Conservation (phyloP, 2,797 vertebrate species). For the Hirundo rustica region DNA sequence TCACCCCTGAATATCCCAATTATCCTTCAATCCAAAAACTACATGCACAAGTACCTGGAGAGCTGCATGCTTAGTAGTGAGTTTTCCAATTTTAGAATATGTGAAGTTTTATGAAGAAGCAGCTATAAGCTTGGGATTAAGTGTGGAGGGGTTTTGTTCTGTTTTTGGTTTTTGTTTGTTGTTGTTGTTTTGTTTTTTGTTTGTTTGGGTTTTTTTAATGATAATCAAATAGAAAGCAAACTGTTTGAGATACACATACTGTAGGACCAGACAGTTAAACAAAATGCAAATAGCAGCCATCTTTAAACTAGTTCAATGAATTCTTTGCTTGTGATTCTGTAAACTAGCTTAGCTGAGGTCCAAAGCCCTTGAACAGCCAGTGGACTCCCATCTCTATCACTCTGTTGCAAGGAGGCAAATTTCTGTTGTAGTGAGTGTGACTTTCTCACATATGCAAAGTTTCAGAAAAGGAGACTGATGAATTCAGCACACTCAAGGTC, state of each 20-base stretch:
- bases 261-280: background rate
- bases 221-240: background rate
- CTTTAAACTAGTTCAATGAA: background rate
- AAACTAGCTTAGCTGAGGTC: slow-evolving; percentile 81
- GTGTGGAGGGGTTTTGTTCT: no score
- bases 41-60: background rate
- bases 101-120: background rate
- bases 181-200: no score
- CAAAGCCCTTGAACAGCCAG: slow-evolving; percentile 78
- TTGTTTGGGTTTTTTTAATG: no score
- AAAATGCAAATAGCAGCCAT: background rate
- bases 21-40: background rate
- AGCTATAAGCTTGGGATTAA: background rate
- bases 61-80: background rate
- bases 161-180: no score
- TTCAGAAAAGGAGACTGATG: background rate
- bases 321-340: slow-evolving; percentile 79
- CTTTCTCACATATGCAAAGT: background rate
- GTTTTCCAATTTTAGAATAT: background rate
- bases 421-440: background rate
- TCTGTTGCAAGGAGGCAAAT: slow-evolving; percentile 82
- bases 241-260: background rate
- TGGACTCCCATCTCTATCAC: slow-evolving; percentile 75
- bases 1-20: background rate
- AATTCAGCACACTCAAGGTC: background rate